Conservation (phyloP, 2,888 invertebrate species). For the Emesis castigata region DNA sequence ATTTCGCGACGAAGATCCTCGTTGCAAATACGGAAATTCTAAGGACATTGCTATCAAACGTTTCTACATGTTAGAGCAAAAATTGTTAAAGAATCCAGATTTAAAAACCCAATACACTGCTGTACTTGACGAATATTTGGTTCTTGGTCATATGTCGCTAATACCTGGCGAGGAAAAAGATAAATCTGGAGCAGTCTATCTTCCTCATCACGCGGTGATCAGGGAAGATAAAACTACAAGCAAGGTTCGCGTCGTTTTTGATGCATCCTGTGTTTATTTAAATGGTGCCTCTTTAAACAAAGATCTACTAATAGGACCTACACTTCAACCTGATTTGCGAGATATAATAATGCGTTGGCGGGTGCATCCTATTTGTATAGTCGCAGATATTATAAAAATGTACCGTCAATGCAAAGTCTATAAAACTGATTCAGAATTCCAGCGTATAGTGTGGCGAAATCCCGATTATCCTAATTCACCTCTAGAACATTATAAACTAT, state of each 20-base stretch:
- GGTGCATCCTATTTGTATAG: constrained; percentile 29
- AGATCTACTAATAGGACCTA: constrained; percentile 46
- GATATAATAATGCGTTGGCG: constrained; percentile 55
- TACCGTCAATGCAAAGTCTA: constrained; percentile 34
- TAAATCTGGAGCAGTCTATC: constrained; percentile 41
- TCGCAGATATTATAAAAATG: constrained; percentile 49
- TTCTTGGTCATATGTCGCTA: constrained; percentile 51
- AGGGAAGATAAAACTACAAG: constrained; percentile 45
- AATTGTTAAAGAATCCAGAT: constrained; percentile 18
- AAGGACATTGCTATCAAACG: constrained; percentile 2
- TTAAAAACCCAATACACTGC: constrained; percentile 51
- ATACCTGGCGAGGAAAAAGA: constrained; percentile 27
- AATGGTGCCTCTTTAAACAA: constrained; percentile 62
- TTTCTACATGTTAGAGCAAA: not conserved
- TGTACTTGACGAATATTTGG: constrained; percentile 60
- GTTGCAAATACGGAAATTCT: not conserved
- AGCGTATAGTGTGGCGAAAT: constrained; percentile 31
- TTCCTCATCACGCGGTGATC: constrained; percentile 70
- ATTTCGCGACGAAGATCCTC: not conserved
- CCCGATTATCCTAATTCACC: not conserved
- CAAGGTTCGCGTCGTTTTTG: constrained; percentile 42
- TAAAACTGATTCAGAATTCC: constrained; percentile 12
- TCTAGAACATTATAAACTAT: constrained; percentile 44
- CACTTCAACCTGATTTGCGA: constrained; percentile 48
- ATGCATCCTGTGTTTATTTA: constrained; percentile 43